Conservation (phyloP, 2,797 vertebrate species). For the Propithecus perrieri region DNA sequence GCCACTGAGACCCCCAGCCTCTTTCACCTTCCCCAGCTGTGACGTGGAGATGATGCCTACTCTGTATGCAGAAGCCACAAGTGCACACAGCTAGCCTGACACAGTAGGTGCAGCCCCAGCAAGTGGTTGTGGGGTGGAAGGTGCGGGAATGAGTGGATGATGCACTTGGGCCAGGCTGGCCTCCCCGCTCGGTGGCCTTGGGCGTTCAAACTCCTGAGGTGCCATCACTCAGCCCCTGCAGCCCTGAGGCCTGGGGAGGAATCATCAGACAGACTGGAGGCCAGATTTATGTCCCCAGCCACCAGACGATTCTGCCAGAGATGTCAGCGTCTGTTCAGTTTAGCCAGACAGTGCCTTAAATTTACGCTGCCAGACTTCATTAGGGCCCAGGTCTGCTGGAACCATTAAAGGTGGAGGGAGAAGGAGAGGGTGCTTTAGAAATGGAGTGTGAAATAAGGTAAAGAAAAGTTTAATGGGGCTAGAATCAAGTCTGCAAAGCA, state of each 20-base stretch:
- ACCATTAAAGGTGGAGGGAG: slow-evolving; percentile 60
- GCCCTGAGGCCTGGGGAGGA: background rate
- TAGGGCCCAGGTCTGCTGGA: slow-evolving; percentile 80
- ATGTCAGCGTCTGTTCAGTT: slow-evolving; percentile 60
- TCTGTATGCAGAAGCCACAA: too few relatives aligned
- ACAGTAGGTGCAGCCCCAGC: background rate
- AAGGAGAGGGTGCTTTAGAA: slow-evolving; percentile 79
- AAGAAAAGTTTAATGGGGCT: slow-evolving; percentile 84
- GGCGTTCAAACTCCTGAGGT: background rate
- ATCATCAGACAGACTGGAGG: slow-evolving; percentile 19
- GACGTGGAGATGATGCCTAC: background rate
- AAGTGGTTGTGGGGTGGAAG: background rate
- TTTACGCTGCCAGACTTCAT: slow-evolving; percentile 80
- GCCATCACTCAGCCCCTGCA: background rate
- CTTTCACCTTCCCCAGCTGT: background rate
- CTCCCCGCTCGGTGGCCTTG: background rate
- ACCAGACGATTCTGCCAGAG: slow-evolving; percentile 42
- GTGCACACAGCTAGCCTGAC: background rate
- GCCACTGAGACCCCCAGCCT: background rate
- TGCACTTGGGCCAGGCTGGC: background rate
- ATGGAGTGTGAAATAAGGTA: slow-evolving; percentile 86
- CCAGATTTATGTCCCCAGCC: slow-evolving; percentile 65
- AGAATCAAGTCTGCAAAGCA: slow-evolving; percentile 79
- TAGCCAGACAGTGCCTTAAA: slow-evolving; percentile 75
- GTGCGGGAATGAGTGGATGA: background rate